Base-by-base conservation (phyloP, 2,888 invertebrate species). In the Troides helena region DNA sequence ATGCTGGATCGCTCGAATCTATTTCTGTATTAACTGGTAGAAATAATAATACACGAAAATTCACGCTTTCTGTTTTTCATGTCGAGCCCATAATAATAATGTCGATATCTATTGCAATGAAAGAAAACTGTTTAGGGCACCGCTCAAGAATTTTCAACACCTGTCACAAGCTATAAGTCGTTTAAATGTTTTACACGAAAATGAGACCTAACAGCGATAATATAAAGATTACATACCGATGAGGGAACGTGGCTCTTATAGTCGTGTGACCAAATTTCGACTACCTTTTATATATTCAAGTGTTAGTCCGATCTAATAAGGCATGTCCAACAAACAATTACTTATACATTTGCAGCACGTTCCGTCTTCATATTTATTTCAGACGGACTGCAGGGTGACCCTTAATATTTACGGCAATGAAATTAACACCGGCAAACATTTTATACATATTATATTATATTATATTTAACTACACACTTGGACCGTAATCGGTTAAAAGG, bases 351-450 rank as follows among this genome's bases (percentile, higher is more conserved):
- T n/a, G n/a, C 56, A 58, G 67, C 70, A 70, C 70, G 70, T 63
- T n/a, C 53, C 60, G 25, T 46, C 63, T 70, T 70, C 70, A 70
- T 70, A 67, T 70, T 70, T 70, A 70, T 70, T 70, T 67, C 70
- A 70, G 70, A 67, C 70, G 57, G 63, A 60, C 63, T 56, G 67
- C 64, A 56, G 67, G 60, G 70, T 67, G 67, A 70, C 63, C 67
- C 63, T 70, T 64, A 64, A 70, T 61, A 67, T 70, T 70, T 70
- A 70, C 66, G 53, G 67, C 63, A 50, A 53, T 67, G 59, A 59
- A 70, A 53, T 70, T 70, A 70, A 67, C 67, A 64, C 67, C 64
- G 67, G 56, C 67, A 67, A 70, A 70, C 46, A 57, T 66, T 63
- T 46, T 62, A 62, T 69, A 43, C 50, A 36, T 21, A 62, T 62